A percentile compares a stretch with the other conserved stretches of the same genome.
phyloP scores from a whole-genome alignment of 2,888 invertebrate species.

The Rhyacophila evoluta region DNA sequence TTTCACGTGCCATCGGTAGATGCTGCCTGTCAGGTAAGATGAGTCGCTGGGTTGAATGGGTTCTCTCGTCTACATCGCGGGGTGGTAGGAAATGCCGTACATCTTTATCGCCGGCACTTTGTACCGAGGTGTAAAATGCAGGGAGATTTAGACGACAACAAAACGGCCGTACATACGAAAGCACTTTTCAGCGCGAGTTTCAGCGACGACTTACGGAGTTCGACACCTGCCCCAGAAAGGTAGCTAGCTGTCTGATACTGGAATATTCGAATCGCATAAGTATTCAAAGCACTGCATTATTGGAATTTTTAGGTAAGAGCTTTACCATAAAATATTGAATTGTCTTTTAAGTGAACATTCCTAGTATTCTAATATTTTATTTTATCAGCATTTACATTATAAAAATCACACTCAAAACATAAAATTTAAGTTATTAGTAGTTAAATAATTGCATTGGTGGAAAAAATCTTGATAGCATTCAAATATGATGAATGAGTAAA shows the following conservation, averaged over 20 bases:
- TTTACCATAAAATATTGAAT: too few relatives aligned
- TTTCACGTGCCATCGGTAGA: not conserved
- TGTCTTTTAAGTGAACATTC: too few relatives aligned
- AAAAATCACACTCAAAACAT: too few relatives aligned
- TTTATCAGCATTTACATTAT: too few relatives aligned
- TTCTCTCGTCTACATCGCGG: not conserved
- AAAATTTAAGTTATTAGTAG: too few relatives aligned
- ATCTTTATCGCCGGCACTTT: conserved; percentile 49
- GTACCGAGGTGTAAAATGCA: conserved; percentile 40
- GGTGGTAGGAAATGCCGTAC: conserved; percentile 26
- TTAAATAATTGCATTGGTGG: too few relatives aligned
- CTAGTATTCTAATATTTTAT: too few relatives aligned
- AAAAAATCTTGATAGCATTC: too few relatives aligned
- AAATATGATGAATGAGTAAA: too few relatives aligned
- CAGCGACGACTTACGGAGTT: not conserved
- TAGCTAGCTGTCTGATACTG: not conserved
- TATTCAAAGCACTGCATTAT: not conserved
- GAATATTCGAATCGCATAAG: not conserved
- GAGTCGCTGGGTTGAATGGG: conserved; percentile 2
- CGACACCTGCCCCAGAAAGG: conserved; percentile 23
- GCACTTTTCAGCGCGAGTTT: conserved; percentile 38
- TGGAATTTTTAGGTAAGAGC: too few relatives aligned
- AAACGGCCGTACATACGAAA: conserved; percentile 41
- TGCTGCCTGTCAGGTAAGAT: not conserved
- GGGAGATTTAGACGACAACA: conserved; percentile 45